A percentile compares a stretch with the other conserved stretches of the same genome.
Evolutionary conservation across 35 echinoderm and acorn worm genomes (phyloP).

Genomic region (Apostichopus californicus): DNA sequence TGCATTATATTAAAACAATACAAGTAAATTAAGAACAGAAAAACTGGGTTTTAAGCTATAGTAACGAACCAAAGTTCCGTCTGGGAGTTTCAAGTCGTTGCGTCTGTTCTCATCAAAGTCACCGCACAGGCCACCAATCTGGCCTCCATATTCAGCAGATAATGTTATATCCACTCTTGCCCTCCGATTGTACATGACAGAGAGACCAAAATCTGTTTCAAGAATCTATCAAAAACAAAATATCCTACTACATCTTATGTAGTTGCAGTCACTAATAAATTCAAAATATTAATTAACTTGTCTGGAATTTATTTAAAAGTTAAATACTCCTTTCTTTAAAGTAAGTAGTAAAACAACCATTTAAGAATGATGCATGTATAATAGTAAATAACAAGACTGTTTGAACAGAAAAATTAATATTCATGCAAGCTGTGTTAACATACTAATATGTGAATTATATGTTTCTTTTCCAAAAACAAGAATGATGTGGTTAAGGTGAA

Average conservation of each 20-base stretch:
- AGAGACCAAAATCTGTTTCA: conserved; percentile 15
- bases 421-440: too few relatives aligned
- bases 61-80: conserved; percentile 10
- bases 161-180: not conserved
- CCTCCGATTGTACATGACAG: conserved; percentile 17
- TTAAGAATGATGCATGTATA: too few relatives aligned
- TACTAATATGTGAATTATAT: too few relatives aligned
- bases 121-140: conserved; percentile 33
- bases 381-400: too few relatives aligned
- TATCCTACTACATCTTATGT: not conserved
- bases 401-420: too few relatives aligned
- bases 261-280: not conserved
- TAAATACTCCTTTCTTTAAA: not conserved
- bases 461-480: too few relatives aligned
- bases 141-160: conserved; percentile 16
- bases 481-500: too few relatives aligned
- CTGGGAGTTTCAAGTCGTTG: conserved; percentile 22
- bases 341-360: not conserved
- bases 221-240: not conserved
- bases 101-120: conserved; percentile 53
- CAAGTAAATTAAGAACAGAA: too few relatives aligned
- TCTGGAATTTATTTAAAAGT: not conserved
- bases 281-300: not conserved
- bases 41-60: too few relatives aligned
- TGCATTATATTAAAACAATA: too few relatives aligned